Percentiles rank a stretch among this genome's conserved stretches.
Evolutionary conservation across 1,140 invertebrate species (phyloP).

Genomic region (Caenorhabditis elegans): DNA sequence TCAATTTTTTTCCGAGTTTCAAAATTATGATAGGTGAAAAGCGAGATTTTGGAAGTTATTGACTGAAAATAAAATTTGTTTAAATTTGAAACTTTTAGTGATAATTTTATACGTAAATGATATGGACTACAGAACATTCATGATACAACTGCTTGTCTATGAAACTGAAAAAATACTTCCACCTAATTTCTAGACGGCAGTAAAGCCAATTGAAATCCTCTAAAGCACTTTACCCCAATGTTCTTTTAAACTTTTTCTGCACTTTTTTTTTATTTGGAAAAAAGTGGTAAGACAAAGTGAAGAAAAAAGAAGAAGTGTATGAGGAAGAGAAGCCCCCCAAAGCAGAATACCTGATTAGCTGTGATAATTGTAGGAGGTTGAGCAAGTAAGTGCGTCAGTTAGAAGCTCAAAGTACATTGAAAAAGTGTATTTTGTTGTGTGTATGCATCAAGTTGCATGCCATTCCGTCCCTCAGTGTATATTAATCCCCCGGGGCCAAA

Average conservation of each 20-base stretch:
- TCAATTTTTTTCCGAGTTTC: no score
- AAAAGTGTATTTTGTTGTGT: not conserved
- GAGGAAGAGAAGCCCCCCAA: not conserved
- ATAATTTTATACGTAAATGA: no score
- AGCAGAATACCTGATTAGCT: slow-evolving; percentile 26
- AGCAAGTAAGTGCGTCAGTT: not conserved
- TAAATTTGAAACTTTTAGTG: no score
- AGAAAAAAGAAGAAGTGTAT: not conserved
- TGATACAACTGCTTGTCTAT: no score
- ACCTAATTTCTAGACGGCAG: no score
- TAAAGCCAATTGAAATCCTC: not conserved
- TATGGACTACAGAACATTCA: no score
- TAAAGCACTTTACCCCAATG: not conserved
- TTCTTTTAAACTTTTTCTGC: not conserved
- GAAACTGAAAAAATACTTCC: no score
- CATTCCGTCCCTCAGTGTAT: not conserved
- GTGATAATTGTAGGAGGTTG: slow-evolving; percentile 1
- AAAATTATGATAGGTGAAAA: no score
- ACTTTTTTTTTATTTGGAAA: not conserved
- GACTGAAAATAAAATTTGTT: no score
- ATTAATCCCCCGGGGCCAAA: not conserved
- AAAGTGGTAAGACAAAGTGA: not conserved
- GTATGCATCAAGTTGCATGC: slow-evolving; percentile 14
- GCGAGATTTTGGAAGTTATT: no score
- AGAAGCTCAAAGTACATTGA: not conserved